Evolutionary conservation across 2,797 vertebrate species (phyloP).

Genomic region (Erethizon dorsatum): DNA sequence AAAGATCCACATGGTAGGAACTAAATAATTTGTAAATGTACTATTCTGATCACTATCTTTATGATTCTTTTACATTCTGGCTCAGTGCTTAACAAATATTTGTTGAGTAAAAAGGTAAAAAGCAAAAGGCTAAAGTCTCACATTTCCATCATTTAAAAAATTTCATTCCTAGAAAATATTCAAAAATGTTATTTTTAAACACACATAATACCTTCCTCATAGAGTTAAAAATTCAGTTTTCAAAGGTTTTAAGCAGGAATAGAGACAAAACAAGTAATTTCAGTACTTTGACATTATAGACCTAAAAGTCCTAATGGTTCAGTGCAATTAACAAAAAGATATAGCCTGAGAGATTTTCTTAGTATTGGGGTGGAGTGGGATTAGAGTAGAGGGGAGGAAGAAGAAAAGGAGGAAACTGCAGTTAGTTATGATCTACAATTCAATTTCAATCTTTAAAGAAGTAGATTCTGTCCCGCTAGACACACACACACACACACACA

Average conservation of each 20-base stretch:
- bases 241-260: slow-evolving; percentile 60
- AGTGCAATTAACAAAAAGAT: not conserved
- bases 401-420: not conserved
- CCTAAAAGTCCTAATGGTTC: slow-evolving; percentile 40
- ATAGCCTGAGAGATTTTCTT: not conserved
- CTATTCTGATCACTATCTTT: slow-evolving; percentile 26
- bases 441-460: slow-evolving; percentile 26
- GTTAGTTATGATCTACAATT: slow-evolving; percentile 6
- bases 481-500: not conserved
- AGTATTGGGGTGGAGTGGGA: too few species aligned
- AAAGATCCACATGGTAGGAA: not conserved
- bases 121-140: not conserved
- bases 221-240: slow-evolving; percentile 61
- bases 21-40: slow-evolving; percentile 15
- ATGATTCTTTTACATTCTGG: slow-evolving; percentile 50
- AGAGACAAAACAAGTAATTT: slow-evolving; percentile 52
- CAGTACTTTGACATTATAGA: slow-evolving; percentile 23
- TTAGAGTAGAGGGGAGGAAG: too few species aligned
- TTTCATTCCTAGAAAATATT: slow-evolving; percentile 62
- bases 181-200: slow-evolving; percentile 65
- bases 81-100: slow-evolving; percentile 44
- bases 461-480: not conserved
- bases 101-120: slow-evolving; percentile 24
- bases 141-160: slow-evolving; percentile 59
- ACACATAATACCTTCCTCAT: slow-evolving; percentile 41